Evolutionary conservation across 2,888 invertebrate genomes (phyloP).

Genomic region (Neocrepidodera transversa): DNA sequence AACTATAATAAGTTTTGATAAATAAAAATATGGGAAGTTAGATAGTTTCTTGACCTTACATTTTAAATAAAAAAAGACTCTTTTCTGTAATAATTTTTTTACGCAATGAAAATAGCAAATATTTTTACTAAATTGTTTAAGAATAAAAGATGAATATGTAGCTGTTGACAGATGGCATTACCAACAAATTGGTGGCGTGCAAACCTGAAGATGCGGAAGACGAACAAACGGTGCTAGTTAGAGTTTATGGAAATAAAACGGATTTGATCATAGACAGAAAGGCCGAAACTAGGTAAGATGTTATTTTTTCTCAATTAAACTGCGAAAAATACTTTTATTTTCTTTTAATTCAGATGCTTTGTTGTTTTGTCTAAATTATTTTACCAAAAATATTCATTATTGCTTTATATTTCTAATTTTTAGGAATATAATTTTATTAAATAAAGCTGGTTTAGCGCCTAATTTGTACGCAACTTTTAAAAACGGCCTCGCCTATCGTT

Average conservation of each 20-base stretch:
- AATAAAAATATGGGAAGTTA: too few species aligned
- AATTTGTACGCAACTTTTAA: constrained; percentile 88
- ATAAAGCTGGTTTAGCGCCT: constrained; percentile 81
- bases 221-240: constrained; percentile 79
- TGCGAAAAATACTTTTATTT: not conserved
- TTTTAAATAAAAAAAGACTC: too few species aligned
- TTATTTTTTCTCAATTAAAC: too few species aligned
- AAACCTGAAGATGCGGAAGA: constrained; percentile 58
- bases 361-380: too few species aligned
- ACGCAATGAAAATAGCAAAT: not conserved
- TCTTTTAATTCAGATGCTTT: not conserved
- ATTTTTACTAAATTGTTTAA: constrained; percentile 14
- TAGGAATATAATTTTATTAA: constrained; percentile 67
- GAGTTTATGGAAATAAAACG: constrained; percentile 93
- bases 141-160: constrained; percentile 56
- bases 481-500: constrained; percentile 94
- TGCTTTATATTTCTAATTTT: too few species aligned
- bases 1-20: too few species aligned
- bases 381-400: too few species aligned
- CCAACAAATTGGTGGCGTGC: constrained; percentile 89
- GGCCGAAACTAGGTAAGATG: constrained; percentile 74
- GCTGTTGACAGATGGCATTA: constrained; percentile 93
- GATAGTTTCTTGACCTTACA: too few species aligned
- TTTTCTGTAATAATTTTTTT: too few species aligned
- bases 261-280: constrained; percentile 90